Evolutionary conservation across 2,113 vertebrate genomes (phyloP), one percentile per base, ranked within the genome.

Genomic region (Rutilus rutilus): DNA sequence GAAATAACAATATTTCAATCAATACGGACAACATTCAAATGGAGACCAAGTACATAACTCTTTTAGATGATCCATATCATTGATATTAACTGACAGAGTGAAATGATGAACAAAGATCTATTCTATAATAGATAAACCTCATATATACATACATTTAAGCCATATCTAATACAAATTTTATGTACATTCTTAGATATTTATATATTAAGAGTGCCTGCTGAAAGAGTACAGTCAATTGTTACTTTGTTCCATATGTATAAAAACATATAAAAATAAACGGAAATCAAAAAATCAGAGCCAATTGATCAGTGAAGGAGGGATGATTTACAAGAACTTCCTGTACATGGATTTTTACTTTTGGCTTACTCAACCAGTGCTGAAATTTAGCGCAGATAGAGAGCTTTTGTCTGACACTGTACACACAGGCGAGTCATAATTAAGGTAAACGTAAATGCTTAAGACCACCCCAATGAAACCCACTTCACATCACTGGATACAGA

Each of bases 121-220:
- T 74, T 83, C 67, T 83, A 83, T 74, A 36, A 82, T 82, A 73
- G 82, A 78, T 65, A 78, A 85, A 52, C 73, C 73, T 67, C 57
- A 77, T 85, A 78, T 85, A 78, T 85, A 85, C 81, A 85, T 50
- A 85, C 83, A 78, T 85, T 47, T 67, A 85, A 78, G 83, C 60
- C 54, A 67, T 85, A 85, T 83, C 67, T 71, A 83, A 73, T 83
- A 83, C 82, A 85, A 85, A 85, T 67, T 78, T 1, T 85, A 85
- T 85, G 83, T 85, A 85, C 83, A 85, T 76, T 83, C 67, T 83
- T 78, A 75, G 39, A 84, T 84, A 85, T 85, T 78, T 85, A 85
- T 85, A 85, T 60, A 74, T 78, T 65, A 78, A 54, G 73, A 67
- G 27, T 85, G 74, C 23, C 27, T 52, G 73, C 54, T 75, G 54